Base-by-base conservation (phyloP, 2,888 invertebrate genomes). In the Latheticus oryzae region DNA sequence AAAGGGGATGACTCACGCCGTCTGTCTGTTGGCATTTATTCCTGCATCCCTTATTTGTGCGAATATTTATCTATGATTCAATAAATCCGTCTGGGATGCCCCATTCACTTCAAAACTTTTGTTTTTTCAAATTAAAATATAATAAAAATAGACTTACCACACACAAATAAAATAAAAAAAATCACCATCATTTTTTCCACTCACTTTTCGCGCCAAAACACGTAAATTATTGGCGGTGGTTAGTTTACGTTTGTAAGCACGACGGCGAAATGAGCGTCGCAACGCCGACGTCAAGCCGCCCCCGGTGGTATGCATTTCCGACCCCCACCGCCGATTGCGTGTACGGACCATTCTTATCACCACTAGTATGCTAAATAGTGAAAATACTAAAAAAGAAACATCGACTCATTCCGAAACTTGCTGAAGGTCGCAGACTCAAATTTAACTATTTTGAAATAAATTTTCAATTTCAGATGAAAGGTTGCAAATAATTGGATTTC, bases 211-310 rank as follows among this genome's bases (percentile, higher is more conserved):
- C 58, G 58, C 58, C 58, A 58, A 58, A 58, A 42, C 13, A 45
- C 43, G 32, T 19, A 5, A 21, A 15, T 28, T 15, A 15, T 32
- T 16, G 12, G 16, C 32, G 40, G 12, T n/a, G 35, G 23, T 19
- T 21, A 13, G 19, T 42, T 40, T 3, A 47, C 40, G 47, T 38
- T 45, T 24, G 30, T 23, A 26, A 35, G 38, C 50, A 12, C 53
- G 57, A 24, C 56, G 60, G 24, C 45, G 47, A 61, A 65, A 50
- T 61, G 65, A 64, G 62, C 67, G 64, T 65, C 65, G 62, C 61
- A 58, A 65, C 67, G 67, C 63, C 58, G 48, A 61, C 61, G 60
- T 62, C 60, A 47, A 53, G 58, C 57, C 60, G 62, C 64, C 63
- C 62, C 62, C 60, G 47, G 53, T 50, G 54, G 38, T 35, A 43